Percentiles rank a stretch among this genome's conserved stretches.
These are phyloP conservation scores for Rhinogobius similis DNA, from an alignment of 2,113 vertebrate species.

Conservation along the genomic window DNA sequence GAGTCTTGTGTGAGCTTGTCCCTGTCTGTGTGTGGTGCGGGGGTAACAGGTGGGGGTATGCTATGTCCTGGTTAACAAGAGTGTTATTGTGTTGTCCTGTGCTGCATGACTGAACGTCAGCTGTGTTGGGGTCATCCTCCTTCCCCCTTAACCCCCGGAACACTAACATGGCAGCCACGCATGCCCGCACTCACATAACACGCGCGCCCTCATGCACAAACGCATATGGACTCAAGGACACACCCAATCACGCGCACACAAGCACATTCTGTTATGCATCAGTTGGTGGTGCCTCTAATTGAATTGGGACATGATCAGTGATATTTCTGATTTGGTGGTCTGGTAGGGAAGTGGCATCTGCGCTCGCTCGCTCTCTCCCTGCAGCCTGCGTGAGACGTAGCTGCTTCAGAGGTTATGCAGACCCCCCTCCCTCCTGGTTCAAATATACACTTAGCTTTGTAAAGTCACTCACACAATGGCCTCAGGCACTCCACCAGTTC, in stretches of 20 bases:
- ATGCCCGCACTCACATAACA: constrained; percentile 70
- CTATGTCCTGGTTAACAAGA: constrained; percentile 73
- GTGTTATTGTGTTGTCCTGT: constrained; percentile 75
- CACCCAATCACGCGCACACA: constrained; percentile 58
- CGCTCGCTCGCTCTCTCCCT: constrained; percentile 48
- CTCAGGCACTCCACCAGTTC: constrained; percentile 65
- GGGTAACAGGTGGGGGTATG: constrained; percentile 74
- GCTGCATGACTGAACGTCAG: constrained; percentile 76
- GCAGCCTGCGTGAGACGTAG: constrained; percentile 49
- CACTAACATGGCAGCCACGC: constrained; percentile 61
- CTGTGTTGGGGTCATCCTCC: constrained; percentile 69
- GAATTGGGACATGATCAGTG: constrained; percentile 70
- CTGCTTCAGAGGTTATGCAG: constrained; percentile 51
- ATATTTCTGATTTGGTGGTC: constrained; percentile 70
- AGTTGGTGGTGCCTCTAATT: constrained; percentile 69
- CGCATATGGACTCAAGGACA: constrained; percentile 51
- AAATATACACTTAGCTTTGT: constrained; percentile 52
- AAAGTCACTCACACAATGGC: constrained; percentile 67
- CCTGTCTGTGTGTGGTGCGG: constrained; percentile 65
- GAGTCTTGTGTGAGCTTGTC: constrained; percentile 56
- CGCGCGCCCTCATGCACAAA: constrained; percentile 42
- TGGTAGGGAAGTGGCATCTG: constrained; percentile 69
- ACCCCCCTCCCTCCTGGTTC: constrained; percentile 24
- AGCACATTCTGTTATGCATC: constrained; percentile 63
- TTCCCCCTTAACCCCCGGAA: constrained; percentile 66